Evolutionary conservation across 2,113 vertebrate genomes (phyloP), one percentile per base, ranked within the genome.

Genomic region (Catharus bicknelli): DNA sequence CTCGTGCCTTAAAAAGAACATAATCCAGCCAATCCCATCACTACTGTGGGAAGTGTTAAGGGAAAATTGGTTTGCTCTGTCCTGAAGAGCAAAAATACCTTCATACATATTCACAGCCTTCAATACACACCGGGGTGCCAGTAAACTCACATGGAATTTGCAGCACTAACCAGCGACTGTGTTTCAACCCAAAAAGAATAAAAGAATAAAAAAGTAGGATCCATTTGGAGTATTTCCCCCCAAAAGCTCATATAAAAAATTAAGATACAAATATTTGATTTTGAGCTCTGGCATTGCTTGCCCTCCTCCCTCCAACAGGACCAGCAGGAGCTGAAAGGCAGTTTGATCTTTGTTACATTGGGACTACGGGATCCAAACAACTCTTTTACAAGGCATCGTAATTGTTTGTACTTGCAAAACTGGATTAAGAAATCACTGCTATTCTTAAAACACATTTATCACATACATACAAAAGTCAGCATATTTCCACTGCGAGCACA

Each of bases 401-500:
- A 96, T 95, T 97, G 97, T 97, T 97, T 96, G 90, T 96, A 96
- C 97, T 98, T 98, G 96, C 97, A 97, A 97, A 98, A 97, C 87
- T 96, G 92, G 96, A 96, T 98, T 83, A 98, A 98, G 97, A 98
- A 98, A 98, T 97, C 97, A 64, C 81, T 97, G 96, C 95, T 97
- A 88, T 96, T 97, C 97, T 97, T 96, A 92, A 97, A 90, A 82
- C 78, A n/a, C 93, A 92, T 94, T 95, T 95, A 94, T 97, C 97
- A 97, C 94, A 94, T 66, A 38, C 87, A 75, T 36, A 95, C 32
- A 93, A 96, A 97, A 98, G 95, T 97, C 93, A 98, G 95, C 94
- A 90, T 69, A 97, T 97, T 98, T 98, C 86, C 86, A 42, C 95
- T 74, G 66, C 5, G 93, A 95, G 94, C 63, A 3, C 89, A 79